A percentile compares a stretch with the other conserved stretches of the same genome.
Conservation (phyloP, 2,888 invertebrate species). For the Apoderus coryli region DNA sequence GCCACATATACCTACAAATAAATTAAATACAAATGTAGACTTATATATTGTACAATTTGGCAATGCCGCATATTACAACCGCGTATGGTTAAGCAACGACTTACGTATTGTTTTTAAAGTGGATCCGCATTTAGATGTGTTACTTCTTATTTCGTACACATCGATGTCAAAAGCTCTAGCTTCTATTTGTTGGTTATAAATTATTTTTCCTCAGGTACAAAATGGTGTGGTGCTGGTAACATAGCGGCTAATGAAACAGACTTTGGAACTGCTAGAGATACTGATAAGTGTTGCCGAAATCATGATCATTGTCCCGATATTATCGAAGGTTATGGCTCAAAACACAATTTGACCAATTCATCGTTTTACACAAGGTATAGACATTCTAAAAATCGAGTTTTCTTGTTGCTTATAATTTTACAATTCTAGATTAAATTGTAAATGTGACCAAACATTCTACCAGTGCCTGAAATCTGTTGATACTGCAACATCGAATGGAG, state of each 20-base stretch:
- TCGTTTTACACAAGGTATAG: constrained; percentile 27
- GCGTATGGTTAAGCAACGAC: too few species aligned
- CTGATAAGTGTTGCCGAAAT: constrained; percentile 58
- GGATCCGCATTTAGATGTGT: too few species aligned
- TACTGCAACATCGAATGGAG: constrained; percentile 28
- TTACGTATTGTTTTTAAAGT: too few species aligned
- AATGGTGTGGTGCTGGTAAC: constrained; percentile 68
- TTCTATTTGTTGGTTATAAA: too few species aligned
- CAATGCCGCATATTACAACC: too few species aligned
- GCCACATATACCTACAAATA: too few species aligned
- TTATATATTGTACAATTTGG: too few species aligned
- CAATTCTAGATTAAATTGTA: constrained; percentile 35
- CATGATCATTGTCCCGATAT: constrained; percentile 56
- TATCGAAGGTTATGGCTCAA: constrained; percentile 31
- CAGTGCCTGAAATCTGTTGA: constrained; percentile 33
- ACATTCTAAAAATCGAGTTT: too few species aligned
- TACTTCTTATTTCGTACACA: too few species aligned
- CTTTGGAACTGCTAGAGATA: constrained; percentile 43
- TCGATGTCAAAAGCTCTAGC: too few species aligned
- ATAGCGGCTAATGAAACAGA: constrained; percentile 47
- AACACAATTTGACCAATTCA: constrained; percentile 26
- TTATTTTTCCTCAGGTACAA: constrained; percentile 48
- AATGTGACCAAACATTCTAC: constrained; percentile 40
- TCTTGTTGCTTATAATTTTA: too few species aligned
- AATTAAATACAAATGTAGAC: too few species aligned